phyloP scores from a whole-genome alignment of 2,113 vertebrate genomes.

The Bambusicola thoracicus region DNA sequence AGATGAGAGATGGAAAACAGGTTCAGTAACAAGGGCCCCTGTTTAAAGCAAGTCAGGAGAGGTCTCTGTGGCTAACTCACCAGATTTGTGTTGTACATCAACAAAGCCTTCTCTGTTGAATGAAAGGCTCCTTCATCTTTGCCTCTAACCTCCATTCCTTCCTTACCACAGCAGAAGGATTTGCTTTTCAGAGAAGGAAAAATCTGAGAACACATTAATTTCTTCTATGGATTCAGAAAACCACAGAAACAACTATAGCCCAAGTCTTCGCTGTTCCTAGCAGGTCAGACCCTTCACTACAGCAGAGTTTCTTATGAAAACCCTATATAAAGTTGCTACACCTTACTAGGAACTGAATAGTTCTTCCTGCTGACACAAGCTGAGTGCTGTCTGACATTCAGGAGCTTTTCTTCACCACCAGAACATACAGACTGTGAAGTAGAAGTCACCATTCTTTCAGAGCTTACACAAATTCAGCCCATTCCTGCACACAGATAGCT shows the following conservation, averaged over 20 bases:
- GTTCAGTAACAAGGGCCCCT: slow-evolving; percentile 53
- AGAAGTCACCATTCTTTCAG: not conserved
- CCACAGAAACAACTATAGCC: slow-evolving; percentile 9
- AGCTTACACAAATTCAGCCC: not conserved
- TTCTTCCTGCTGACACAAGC: not conserved
- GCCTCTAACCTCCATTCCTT: slow-evolving; percentile 58
- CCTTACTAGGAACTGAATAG: not conserved
- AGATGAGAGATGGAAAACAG: slow-evolving; percentile 49
- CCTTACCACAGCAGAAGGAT: slow-evolving; percentile 53
- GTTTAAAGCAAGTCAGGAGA: slow-evolving; percentile 63
- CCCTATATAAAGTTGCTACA: not conserved
- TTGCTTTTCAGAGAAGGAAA: slow-evolving; percentile 56
- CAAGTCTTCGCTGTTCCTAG: not conserved
- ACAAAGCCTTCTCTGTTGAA: slow-evolving; percentile 63
- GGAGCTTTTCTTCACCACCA: not conserved
- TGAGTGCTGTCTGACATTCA: not conserved
- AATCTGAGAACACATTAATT: slow-evolving; percentile 42
- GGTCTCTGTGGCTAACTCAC: slow-evolving; percentile 49
- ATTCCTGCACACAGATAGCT: not conserved
- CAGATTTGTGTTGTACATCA: slow-evolving; percentile 26
- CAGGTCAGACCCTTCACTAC: not conserved
- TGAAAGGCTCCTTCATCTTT: slow-evolving; percentile 65
- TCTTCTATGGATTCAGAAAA: slow-evolving; percentile 47
- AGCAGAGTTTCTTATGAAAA: not conserved
- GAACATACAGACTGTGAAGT: not conserved